Percentiles rank a stretch among this genome's conserved stretches.
Conservation (phyloP, 2,797 vertebrate genomes). For the Enteromius thamalakanensis region DNA sequence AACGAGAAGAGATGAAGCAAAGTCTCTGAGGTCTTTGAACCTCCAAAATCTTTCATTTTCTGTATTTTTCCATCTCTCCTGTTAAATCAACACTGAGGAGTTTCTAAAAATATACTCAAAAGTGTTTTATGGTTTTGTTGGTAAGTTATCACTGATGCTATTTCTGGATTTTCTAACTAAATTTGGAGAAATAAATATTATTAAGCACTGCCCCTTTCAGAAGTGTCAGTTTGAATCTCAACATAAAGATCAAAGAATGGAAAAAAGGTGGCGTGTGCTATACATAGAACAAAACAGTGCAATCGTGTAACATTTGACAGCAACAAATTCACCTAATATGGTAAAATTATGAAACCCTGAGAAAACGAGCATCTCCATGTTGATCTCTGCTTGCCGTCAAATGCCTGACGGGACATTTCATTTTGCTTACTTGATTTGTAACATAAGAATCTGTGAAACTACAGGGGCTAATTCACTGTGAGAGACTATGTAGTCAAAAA, state of each 20-base stretch:
- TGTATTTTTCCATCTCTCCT: not conserved
- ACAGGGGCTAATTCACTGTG: slow-evolving; percentile 21
- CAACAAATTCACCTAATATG: slow-evolving; percentile 47
- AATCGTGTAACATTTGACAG: slow-evolving; percentile 33
- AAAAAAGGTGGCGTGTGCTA: slow-evolving; percentile 5
- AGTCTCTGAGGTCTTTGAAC: slow-evolving; percentile 24
- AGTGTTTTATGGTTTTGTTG: slow-evolving; percentile 5
- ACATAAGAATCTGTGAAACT: slow-evolving; percentile 49
- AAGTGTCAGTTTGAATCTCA: slow-evolving; percentile 8
- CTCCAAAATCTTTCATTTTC: slow-evolving; percentile 9
- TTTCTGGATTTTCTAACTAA: slow-evolving; percentile 29
- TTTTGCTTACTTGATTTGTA: slow-evolving; percentile 43
- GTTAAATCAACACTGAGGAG: not conserved
- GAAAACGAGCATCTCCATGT: slow-evolving; percentile 44
- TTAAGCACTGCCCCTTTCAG: not conserved
- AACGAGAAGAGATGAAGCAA: slow-evolving; percentile 37
- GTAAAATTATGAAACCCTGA: slow-evolving; percentile 44
- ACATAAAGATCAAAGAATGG: slow-evolving; percentile 1
- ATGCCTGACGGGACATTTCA: slow-evolving; percentile 44
- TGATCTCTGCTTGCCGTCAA: slow-evolving; percentile 49
- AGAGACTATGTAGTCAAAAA: slow-evolving; percentile 46
- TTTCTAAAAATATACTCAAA: slow-evolving; percentile 21
- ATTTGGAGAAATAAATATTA: slow-evolving; percentile 13
- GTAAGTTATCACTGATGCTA: not conserved
- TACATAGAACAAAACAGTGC: slow-evolving; percentile 9